A percentile compares a stretch with the other conserved stretches of the same genome.
phyloP scores from a whole-genome alignment of 2,113 vertebrate species.

The Rhinoptilus africanus region DNA sequence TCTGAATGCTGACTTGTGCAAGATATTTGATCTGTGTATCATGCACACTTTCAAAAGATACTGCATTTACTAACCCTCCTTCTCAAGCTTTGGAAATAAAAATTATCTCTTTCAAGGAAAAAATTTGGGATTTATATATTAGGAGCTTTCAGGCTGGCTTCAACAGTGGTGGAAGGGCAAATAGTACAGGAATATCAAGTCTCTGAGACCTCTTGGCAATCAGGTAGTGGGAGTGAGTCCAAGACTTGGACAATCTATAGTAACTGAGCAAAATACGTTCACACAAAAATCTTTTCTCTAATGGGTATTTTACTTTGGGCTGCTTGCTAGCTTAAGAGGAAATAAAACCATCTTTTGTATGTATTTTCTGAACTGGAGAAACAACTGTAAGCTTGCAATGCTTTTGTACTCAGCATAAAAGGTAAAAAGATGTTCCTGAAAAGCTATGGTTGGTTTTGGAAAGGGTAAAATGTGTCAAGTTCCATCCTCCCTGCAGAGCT shows the following conservation, averaged over 20 bases:
- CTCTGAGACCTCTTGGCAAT: not conserved
- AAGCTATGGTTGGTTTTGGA: not conserved
- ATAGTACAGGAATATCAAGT: not conserved
- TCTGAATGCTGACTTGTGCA: not conserved
- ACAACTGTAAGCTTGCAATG: not conserved
- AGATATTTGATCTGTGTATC: not conserved
- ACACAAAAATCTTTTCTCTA: not conserved
- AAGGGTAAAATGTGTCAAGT: not conserved
- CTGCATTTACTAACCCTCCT: not conserved
- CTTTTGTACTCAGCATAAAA: not conserved
- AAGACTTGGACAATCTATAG: not conserved
- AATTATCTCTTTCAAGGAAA: not conserved
- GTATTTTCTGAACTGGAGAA: not conserved
- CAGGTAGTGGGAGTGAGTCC: not conserved
- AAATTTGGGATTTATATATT: not conserved
- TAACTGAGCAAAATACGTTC: not conserved
- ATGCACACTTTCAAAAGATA: not conserved
- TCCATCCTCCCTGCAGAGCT: not conserved
- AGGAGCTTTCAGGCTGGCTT: not conserved
- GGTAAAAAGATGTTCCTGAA: not conserved
- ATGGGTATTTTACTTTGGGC: not conserved
- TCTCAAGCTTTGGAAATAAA: not conserved
- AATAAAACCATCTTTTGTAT: not conserved
- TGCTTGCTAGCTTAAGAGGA: not conserved
- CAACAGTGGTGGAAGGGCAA: not conserved